Evolutionary conservation across 2,888 invertebrate species (phyloP).

Genomic region (Esperia sulphurella): DNA sequence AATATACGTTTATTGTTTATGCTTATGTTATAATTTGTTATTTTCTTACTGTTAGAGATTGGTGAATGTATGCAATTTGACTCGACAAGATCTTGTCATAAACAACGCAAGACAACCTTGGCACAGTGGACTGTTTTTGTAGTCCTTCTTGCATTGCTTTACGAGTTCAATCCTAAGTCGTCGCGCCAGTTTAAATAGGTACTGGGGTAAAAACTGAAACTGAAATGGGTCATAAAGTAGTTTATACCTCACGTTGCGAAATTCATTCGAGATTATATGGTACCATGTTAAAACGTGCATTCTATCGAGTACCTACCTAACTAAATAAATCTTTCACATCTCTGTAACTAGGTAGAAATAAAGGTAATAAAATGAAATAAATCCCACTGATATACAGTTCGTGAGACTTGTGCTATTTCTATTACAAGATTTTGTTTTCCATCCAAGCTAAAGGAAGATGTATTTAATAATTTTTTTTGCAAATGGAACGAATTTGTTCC

Average conservation of each 20-base stretch:
- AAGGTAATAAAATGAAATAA: constrained; percentile 11
- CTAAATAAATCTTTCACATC: constrained; percentile 9
- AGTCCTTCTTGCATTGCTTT: no score
- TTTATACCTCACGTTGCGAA: neutral
- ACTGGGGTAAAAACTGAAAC: neutral
- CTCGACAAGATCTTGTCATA: no score
- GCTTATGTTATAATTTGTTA: no score
- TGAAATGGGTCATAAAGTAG: neutral
- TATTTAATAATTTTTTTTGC: no score
- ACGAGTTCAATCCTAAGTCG: no score
- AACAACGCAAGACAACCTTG: no score
- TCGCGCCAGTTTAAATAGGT: no score
- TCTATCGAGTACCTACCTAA: neutral
- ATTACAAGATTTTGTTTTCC: neutral
- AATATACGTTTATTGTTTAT: no score
- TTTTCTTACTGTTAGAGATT: no score
- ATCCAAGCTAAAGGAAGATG: neutral
- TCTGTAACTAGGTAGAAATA: constrained; percentile 8
- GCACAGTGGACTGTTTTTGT: no score
- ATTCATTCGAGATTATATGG: constrained; percentile 1
- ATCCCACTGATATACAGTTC: constrained; percentile 7
- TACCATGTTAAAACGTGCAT: neutral
- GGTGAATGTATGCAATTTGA: no score
- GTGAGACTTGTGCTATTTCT: constrained; percentile 1
- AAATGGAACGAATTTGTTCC: no score